phyloP scores from a whole-genome alignment of 2,888 invertebrate species.

The Cataglyphis cursor region DNA sequence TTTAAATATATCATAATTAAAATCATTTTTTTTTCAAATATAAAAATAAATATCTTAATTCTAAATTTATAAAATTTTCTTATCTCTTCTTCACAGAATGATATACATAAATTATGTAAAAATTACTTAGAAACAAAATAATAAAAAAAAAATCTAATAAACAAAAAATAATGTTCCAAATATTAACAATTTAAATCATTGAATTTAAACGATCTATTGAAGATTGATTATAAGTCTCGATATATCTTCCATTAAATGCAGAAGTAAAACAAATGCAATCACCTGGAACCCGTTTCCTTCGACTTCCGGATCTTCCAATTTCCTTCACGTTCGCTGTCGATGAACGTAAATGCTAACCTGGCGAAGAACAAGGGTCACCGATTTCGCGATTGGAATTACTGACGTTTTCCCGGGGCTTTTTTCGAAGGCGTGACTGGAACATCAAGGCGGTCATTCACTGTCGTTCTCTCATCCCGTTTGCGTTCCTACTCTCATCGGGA shows the following conservation, averaged over 20 bases:
- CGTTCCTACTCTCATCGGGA: constrained; percentile 34
- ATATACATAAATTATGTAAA: not conserved
- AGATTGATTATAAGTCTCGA: not conserved
- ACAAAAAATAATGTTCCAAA: not conserved
- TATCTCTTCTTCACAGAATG: not conserved
- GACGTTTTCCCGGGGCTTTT: constrained; percentile 21
- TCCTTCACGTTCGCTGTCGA: constrained; percentile 3
- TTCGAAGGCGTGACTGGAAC: constrained; percentile 32
- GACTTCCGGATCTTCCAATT: not conserved
- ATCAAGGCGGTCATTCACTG: not conserved
- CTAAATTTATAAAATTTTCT: not conserved
- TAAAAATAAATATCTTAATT: not conserved
- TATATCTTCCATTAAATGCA: not conserved
- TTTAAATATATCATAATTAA: not conserved
- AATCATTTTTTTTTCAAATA: not conserved
- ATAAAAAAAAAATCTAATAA: not conserved
- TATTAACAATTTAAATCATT: not conserved
- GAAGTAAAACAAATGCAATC: not conserved
- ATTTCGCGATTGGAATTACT: constrained; percentile 29
- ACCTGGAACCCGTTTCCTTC: not conserved
- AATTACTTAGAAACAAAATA: not conserved
- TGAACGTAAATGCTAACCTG: constrained; percentile 24
- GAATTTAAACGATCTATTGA: not conserved
- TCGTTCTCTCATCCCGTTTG: constrained; percentile 13
- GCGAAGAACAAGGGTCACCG: not conserved